A percentile compares a stretch with the other conserved stretches of the same genome.
Evolutionary conservation across 2,888 invertebrate genomes (phyloP).

Genomic region (Dasypolia templi): DNA sequence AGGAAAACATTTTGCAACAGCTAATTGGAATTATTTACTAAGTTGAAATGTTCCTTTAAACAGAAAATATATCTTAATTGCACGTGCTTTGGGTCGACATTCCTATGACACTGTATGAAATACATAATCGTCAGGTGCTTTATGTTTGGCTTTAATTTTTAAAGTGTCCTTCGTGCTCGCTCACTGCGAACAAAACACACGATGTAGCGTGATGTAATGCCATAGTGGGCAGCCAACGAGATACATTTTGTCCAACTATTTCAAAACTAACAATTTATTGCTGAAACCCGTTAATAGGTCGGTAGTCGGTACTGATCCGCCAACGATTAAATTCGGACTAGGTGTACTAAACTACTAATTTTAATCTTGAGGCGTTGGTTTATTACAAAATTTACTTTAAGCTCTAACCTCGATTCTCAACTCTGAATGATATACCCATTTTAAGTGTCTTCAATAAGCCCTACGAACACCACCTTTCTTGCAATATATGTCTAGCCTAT

Average conservation of each 20-base stretch:
- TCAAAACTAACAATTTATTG: conserved; percentile 37
- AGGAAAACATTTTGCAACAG: conserved; percentile 57
- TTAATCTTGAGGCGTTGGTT: conserved; percentile 1
- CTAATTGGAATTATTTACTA: conserved; percentile 39
- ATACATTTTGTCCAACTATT: conserved; percentile 48
- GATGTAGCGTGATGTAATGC: conserved; percentile 71
- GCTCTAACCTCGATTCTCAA: neutral
- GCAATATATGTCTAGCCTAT: neutral
- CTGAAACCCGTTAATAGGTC: conserved; percentile 32
- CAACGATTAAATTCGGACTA: conserved; percentile 22
- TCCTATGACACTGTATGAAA: conserved; percentile 30
- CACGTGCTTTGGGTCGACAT: conserved; percentile 8
- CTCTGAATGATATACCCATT: neutral
- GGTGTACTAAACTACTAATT: neutral
- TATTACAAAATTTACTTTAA: conserved; percentile 5
- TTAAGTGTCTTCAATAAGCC: neutral
- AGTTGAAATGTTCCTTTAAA: conserved; percentile 18
- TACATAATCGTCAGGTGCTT: conserved; percentile 40
- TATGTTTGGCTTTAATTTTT: conserved; percentile 58
- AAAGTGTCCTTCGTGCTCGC: conserved; percentile 64
- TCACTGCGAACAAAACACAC: conserved; percentile 56
- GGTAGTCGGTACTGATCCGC: conserved; percentile 11
- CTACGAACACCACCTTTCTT: neutral
- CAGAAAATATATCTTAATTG: conserved; percentile 36
- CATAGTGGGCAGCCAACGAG: conserved; percentile 50